Evolutionary conservation across 2,888 invertebrate species (phyloP), one percentile per base, ranked within the genome.

Genomic region (Atrina japonica): DNA sequence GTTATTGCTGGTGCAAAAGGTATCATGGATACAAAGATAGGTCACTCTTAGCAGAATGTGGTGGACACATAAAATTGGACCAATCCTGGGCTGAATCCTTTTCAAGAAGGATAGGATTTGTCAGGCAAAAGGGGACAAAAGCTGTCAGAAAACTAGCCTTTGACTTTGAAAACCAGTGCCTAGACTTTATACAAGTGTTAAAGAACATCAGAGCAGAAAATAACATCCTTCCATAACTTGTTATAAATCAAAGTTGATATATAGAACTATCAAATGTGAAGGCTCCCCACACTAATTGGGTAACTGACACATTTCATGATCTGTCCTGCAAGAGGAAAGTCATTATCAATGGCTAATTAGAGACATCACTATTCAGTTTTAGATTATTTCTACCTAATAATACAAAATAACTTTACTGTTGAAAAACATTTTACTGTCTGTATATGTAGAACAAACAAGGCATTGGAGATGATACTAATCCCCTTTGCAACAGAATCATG

Each of bases 81-180:
- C n/a, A 53, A 14, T n/a, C 65, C 7, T 66, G 55, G 65, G 56
- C 49, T 6, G 56, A 56, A 56, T 56, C 65, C 7, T 66, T 66
- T 18, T 21, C 45, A n/a, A 27, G 30, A 23, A 29, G 56, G 7
- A n/a, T 56, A 6, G 23, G 65, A 1, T 66, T 30, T 30, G 65
- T 66, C 0, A 23, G 35, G 35, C 5, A 11, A 25, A 66, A 56
- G 27, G 66, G 50, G 1, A 66, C 58, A 11, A 66, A 66, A 11
- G 58, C 50, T 16, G 66, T 58, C 3, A 27, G 66, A 11, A 58
- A 58, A 49, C 41, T 58, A 3, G 56, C 65, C 21, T 0, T 55
- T 23, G 56, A 65, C 23, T 65, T 47, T 23, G 47, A 49, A 47
- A 49, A 58, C n/a, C 35, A 49, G 9, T 55, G 45, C 27, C 6